Conservation (phyloP, 1,140 invertebrate species). For the Pseudoatta argentina region DNA sequence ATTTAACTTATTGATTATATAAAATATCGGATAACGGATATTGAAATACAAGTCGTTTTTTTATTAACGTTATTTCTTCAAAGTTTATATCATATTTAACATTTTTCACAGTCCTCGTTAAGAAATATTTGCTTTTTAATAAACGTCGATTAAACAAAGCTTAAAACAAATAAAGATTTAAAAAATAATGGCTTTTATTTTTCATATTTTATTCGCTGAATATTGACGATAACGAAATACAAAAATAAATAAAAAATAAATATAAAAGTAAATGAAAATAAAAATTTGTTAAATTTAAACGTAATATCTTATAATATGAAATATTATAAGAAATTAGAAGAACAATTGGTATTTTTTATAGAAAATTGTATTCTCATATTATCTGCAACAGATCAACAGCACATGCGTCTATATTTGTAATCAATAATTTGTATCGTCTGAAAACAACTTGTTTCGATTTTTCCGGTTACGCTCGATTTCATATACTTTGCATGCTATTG, state of each 20-base stretch:
- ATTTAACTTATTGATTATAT: slow-evolving; percentile 1
- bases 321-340: neutral
- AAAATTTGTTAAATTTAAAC: slow-evolving; percentile 2
- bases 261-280: neutral
- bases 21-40: slow-evolving; percentile 24
- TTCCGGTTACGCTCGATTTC: neutral
- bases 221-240: neutral
- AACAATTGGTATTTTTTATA: neutral
- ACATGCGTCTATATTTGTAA: neutral
- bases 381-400: neutral
- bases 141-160: slow-evolving; percentile 25
- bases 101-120: slow-evolving; percentile 20
- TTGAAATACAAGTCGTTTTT: neutral
- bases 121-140: slow-evolving; percentile 35
- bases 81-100: neutral
- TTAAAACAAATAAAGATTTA: slow-evolving; percentile 3
- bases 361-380: neutral
- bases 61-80: slow-evolving; percentile 10
- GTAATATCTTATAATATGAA: neutral
- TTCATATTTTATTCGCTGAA: neutral
- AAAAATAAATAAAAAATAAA: slow-evolving; percentile 5
- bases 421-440: slow-evolving; percentile 1
- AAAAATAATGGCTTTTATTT: slow-evolving; percentile 22
- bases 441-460: slow-evolving; percentile 34
- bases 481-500: neutral